Evolutionary conservation across 2,113 vertebrate species (phyloP), one percentile per base, ranked within the genome.

Genomic region (Dipodomys stephensi): DNA sequence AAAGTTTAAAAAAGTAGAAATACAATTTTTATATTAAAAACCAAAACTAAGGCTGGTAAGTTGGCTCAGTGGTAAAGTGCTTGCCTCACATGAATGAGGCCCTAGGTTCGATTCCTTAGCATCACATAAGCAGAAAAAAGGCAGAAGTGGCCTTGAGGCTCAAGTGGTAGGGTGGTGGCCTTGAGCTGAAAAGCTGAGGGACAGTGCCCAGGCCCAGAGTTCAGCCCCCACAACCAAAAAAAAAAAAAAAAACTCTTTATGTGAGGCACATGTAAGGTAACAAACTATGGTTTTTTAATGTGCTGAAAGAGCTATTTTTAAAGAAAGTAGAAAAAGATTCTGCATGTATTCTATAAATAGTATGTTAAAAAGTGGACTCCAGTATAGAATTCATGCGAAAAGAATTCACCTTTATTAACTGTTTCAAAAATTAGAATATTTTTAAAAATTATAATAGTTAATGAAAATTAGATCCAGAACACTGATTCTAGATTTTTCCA

Each of bases 331-430:
- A 77, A 32, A 15, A 11, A 73, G 78, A 27, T 39, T 39, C 39
- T 39, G 39, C 5, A 39, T 39, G 39, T 39, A 1, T 80, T 49
- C 27, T 53, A 0, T 44, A 76, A 76, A 76, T 8, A 69, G 30
- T 4, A 68, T 18, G 7, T 49, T 60, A 9, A 27, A 60, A 72
- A 73, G 32, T 71, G 68, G 57, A 87, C 22, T 20, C 35, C 2
- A 69, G 68, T 76, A 57, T 65, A 32, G 25, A 88, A 64, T 35
- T 79, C 32, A 67, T 8, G 9, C 18, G 32, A 67, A 93, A 87
- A 12, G 27, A 87, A 87, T 89, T 93, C 28, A 90, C 49, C 6
- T 15, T 71, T 46, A 76, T 77, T 93, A 86, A 39, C 57, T 81
- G 20, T 46, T 35, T 35, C 65, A 87, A n/a, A 79, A 39, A 92